Evolutionary conservation across 1,140 invertebrate species (phyloP).

Genomic region (Hyphantria cunea): DNA sequence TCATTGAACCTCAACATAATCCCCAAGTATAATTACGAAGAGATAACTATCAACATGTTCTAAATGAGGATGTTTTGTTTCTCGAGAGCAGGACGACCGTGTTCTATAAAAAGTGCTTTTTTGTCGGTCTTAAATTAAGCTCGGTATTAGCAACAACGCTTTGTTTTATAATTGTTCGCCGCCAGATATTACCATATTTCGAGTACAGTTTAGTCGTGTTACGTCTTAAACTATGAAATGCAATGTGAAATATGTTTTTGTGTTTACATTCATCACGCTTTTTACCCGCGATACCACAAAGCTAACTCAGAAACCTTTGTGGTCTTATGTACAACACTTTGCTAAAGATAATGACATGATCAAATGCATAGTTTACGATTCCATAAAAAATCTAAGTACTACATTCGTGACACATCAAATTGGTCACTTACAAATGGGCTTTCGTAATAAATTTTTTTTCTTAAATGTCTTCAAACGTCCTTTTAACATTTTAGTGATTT

Average conservation of each 20-base stretch:
- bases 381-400: no score
- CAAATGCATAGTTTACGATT: no score
- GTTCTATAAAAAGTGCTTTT: constrained; percentile 39
- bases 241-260: neutral
- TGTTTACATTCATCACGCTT: neutral
- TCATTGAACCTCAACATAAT: constrained; percentile 54
- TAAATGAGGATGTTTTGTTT: constrained; percentile 61
- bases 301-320: no score
- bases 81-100: constrained; percentile 39
- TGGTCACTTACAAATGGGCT: no score
- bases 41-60: constrained; percentile 54
- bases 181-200: constrained; percentile 7
- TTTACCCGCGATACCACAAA: no score
- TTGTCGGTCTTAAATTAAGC: constrained; percentile 45
- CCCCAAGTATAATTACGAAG: constrained; percentile 55
- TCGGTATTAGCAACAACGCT: constrained; percentile 34
- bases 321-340: no score
- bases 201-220: constrained; percentile 4
- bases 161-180: constrained; percentile 36
- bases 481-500: no score
- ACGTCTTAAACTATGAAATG: neutral
- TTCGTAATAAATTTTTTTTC: no score
- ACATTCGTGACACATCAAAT: no score
- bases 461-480: no score
- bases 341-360: no score